phyloP scores from a whole-genome alignment of 2,113 vertebrate species.

The Ictalurus punctatus region DNA sequence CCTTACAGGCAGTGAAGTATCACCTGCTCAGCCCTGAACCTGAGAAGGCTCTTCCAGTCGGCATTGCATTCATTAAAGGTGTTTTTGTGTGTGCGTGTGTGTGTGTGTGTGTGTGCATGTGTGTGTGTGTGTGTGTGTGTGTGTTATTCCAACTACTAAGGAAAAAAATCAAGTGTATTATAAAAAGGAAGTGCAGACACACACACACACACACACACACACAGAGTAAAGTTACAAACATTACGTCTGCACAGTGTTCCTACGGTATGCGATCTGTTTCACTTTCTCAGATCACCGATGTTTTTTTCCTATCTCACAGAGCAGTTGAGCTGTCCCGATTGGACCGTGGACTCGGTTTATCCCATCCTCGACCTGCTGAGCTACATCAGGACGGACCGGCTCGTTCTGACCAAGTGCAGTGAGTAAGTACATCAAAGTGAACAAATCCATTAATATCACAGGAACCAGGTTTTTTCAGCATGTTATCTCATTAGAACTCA shows the following conservation, averaged over 20 bases:
- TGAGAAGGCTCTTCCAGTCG: conserved; percentile 85
- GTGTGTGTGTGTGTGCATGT: not conserved
- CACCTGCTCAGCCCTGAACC: conserved; percentile 87
- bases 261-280: not conserved
- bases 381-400: conserved; percentile 87
- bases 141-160: not conserved
- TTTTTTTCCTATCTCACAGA: conserved; percentile 70
- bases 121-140: no score
- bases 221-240: not conserved
- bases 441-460: not conserved
- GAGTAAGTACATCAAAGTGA: conserved; percentile 74
- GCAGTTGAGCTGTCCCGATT: conserved; percentile 80
- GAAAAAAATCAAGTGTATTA: not conserved
- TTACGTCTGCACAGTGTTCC: not conserved
- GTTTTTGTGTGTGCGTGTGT: conserved; percentile 31
- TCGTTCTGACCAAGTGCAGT: conserved; percentile 81
- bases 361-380: conserved; percentile 89
- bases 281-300: not conserved
- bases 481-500: not conserved
- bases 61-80: conserved; percentile 89
- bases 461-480: not conserved
- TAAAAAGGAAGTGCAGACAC: not conserved
- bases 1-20: conserved; percentile 84
- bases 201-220: no score
- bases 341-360: conserved; percentile 83